phyloP scores from a whole-genome alignment of 2,797 vertebrate genomes.

The Delichon dasypus region DNA sequence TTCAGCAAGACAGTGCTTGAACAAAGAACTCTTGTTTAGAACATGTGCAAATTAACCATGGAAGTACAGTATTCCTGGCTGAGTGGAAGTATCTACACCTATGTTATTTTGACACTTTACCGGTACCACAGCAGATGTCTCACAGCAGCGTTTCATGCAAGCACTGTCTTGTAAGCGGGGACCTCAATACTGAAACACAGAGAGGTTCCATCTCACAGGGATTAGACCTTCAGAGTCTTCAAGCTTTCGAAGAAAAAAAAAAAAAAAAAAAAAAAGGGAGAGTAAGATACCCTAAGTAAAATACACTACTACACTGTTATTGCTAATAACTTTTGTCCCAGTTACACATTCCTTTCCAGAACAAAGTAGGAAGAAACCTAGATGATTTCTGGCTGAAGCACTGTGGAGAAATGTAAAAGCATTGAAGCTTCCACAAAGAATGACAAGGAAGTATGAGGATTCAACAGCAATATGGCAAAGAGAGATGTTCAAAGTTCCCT shows the following conservation, averaged over 20 bases:
- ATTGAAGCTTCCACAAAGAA: not conserved
- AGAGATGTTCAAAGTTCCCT: not conserved
- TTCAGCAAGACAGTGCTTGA: not conserved
- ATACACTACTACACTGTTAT: not conserved
- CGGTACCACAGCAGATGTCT: not conserved
- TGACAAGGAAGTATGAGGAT: not conserved
- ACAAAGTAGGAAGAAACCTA: not conserved
- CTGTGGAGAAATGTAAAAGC: not conserved
- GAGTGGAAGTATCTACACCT: not conserved
- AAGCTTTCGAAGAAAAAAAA: not conserved
- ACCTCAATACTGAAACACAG: not conserved
- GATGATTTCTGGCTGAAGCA: not conserved
- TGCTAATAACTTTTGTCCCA: not conserved
- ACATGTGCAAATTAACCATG: not conserved
- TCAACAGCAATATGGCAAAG: not conserved
- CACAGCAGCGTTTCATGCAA: not conserved
- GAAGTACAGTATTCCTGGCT: not conserved
- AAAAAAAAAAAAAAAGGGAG: accelerated
- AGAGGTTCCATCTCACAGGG: not conserved
- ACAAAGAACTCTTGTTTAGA: not conserved
- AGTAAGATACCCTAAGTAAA: not conserved
- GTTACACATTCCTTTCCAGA: not conserved
- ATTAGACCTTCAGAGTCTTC: not conserved
- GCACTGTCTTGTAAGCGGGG: not conserved
- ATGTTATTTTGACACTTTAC: not conserved